These are phyloP conservation scores for Sinonovacula constricta DNA, from an alignment of 1,140 invertebrate species.

Conservation along the genomic window DNA sequence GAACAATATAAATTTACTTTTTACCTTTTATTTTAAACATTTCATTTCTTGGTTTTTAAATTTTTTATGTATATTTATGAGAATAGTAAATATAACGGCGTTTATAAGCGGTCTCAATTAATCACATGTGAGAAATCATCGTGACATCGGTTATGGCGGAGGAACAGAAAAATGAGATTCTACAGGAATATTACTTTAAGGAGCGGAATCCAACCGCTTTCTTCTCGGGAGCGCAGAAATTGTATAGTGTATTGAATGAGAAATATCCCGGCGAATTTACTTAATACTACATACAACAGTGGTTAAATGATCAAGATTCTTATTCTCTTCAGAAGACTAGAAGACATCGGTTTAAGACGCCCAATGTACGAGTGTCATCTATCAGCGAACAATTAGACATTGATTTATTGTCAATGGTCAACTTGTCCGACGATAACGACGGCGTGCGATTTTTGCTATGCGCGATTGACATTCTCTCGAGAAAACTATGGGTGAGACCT, in stretches of 20 bases:
- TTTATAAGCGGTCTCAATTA: no score
- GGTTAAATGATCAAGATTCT: background rate
- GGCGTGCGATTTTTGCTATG: slow-evolving; percentile 38
- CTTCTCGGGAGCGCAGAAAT: background rate
- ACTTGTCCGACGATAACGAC: slow-evolving; percentile 31
- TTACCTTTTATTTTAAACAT: no score
- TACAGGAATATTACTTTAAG: no score
- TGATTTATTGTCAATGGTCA: slow-evolving; percentile 44
- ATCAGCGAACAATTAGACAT: background rate
- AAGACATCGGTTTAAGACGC: background rate
- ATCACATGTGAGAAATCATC: no score
- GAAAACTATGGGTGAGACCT: slow-evolving; percentile 45
- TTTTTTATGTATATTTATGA: no score
- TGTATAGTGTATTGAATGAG: background rate
- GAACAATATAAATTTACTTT: no score
- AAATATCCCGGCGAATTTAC: background rate
- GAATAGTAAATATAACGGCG: no score
- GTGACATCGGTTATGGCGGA: no score
- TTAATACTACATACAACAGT: background rate
- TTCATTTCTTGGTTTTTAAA: no score
- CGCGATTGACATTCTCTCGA: slow-evolving; percentile 42
- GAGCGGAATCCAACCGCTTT: background rate
- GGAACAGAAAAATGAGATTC: no score
- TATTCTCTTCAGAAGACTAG: background rate
- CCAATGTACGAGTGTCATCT: background rate